Evolutionary conservation across 2,797 vertebrate species (phyloP), one percentile per base, ranked within the genome.

Genomic region (Premnoplex brunnescens): DNA sequence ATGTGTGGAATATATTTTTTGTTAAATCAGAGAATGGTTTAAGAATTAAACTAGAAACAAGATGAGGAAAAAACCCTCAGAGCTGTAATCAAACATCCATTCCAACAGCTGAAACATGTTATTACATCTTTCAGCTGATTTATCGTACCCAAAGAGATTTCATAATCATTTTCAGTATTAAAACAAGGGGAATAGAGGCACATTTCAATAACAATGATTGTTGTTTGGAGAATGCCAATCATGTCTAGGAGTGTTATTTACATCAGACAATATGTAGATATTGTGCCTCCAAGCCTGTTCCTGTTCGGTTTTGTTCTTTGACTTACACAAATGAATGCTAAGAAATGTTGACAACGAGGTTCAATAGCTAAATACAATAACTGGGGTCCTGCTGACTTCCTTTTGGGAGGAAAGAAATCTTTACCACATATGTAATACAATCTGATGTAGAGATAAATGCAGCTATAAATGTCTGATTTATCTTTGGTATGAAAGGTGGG

Each of bases 121-220:
- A 97, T 97, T 97, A 97, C 95, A 96, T 97, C 96, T 97, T 97
- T 97, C 96, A 95, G 92, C 95, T 98, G 98, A 98, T 98, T 98
- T 97, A 96, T 97, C 83, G 95, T 97, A 97, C 97, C 97, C 98
- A 97, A 94, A 85, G 97, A 97, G 97, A 97, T 97, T 98, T 98
- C 96, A 96, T 98, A 98, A 98, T 98, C 97, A 98, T 97, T 97
- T 96, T 98, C 95, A 94, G 96, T 97, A 97, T 97, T 98, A 97
- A 98, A 98, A 97, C 96, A 98, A 97, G 96, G 97, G 97, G 98
- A 98, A 98, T 98, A 98, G 97, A 98, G 97, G 97, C 97, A 98
- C 98, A 98, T 98, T 98, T 98, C 98, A 99, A 98, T 98, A 98
- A 98, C 98, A 98, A 97, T 98, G 98, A 98, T 98, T 98, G 97